phyloP scores from a whole-genome alignment of 2,797 vertebrate genomes.

The Phoeniculus purpureus region DNA sequence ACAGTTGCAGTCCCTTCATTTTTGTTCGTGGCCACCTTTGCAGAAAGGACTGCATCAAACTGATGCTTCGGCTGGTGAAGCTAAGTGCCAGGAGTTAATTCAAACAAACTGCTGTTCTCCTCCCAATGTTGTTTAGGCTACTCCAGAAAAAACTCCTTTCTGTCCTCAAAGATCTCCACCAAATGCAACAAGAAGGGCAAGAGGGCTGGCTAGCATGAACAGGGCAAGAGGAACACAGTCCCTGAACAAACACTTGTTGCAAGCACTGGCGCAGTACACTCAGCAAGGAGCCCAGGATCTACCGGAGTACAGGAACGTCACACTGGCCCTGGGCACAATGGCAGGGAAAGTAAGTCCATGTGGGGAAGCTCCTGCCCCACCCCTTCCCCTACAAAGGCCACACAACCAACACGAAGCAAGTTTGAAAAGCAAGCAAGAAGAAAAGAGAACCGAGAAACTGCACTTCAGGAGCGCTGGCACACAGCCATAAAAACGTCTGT shows the following conservation, averaged over 20 bases:
- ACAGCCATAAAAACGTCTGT: not conserved
- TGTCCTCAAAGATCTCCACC: not conserved
- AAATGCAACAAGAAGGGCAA: not conserved
- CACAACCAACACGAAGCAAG: not conserved
- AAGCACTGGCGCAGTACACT: no score
- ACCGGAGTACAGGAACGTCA: not conserved
- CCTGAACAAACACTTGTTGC: not conserved
- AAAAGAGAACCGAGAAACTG: not conserved
- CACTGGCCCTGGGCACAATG: accelerated
- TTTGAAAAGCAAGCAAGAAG: not conserved
- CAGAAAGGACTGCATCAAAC: not conserved
- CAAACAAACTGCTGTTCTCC: not conserved
- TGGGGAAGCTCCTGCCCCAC: not conserved
- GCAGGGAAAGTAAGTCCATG: accelerated
- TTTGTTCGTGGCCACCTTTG: not conserved
- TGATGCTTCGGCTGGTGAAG: not conserved
- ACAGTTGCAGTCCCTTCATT: not conserved
- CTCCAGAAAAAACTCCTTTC: not conserved
- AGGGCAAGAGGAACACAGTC: not conserved
- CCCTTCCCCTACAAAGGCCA: not conserved
- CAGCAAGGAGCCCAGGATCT: not conserved
- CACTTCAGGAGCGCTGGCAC: not conserved
- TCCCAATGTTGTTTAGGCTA: not conserved
- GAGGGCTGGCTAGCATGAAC: not conserved
- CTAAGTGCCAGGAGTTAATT: not conserved